Evolutionary conservation across 2,113 vertebrate species (phyloP).

Genomic region (Cynoglossus semilaevis): DNA sequence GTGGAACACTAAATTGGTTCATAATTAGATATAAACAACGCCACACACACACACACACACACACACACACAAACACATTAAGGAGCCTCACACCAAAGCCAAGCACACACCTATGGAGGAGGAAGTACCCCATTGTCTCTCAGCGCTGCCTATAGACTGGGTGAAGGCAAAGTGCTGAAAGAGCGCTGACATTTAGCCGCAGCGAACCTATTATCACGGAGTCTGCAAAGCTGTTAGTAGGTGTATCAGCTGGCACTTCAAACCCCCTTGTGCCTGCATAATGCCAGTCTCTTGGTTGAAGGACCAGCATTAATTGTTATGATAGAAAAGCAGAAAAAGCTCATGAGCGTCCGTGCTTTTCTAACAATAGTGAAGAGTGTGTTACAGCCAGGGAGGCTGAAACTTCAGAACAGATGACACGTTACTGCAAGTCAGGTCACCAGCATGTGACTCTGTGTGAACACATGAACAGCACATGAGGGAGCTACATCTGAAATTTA

Average conservation of each 20-base stretch:
- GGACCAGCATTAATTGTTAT: slow-evolving; percentile 6
- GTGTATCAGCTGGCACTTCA: slow-evolving; percentile 25
- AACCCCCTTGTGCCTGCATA: slow-evolving; percentile 32
- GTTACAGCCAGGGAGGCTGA: not conserved
- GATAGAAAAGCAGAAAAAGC: not conserved
- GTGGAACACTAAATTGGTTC: not conserved
- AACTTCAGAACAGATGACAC: not conserved
- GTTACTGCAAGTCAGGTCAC: slow-evolving; percentile 4
- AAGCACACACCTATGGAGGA: not conserved
- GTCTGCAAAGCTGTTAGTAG: slow-evolving; percentile 22
- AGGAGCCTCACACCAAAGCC: not conserved
- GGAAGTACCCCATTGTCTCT: slow-evolving; percentile 26
- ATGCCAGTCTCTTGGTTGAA: slow-evolving; percentile 1
- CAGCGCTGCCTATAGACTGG: slow-evolving; percentile 26
- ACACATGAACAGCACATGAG: slow-evolving; percentile 6
- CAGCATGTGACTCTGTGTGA: slow-evolving; percentile 17
- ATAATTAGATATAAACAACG: not conserved
- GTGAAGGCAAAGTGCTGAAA: slow-evolving; percentile 45
- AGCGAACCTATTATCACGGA: slow-evolving; percentile 55
- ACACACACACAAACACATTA: slow-evolving; percentile 28
- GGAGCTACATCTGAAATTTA: slow-evolving; percentile 49
- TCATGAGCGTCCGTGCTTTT: too few relatives aligned
- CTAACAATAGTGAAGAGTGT: too few relatives aligned
- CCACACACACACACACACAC: not conserved
- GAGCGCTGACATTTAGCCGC: slow-evolving; percentile 66